A percentile compares a stretch with the other conserved stretches of the same genome.
Conservation (phyloP, 2,113 vertebrate species). For the Pachycephala philippinensis region DNA sequence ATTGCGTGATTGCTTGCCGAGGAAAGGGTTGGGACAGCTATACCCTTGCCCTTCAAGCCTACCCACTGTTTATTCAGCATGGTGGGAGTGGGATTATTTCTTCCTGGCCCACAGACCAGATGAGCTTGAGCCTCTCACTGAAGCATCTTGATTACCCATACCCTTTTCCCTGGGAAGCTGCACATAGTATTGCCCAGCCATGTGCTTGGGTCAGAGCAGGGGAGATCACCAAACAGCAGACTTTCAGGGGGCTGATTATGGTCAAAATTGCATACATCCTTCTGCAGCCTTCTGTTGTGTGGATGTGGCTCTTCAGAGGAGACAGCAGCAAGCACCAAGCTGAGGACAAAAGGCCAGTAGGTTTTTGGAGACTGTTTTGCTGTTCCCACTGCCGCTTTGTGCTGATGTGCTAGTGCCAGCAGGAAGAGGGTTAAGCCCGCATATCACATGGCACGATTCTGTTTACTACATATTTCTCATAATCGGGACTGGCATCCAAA, state of each 20-base stretch:
- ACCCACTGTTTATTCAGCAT: not conserved
- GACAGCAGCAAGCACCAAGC: not conserved
- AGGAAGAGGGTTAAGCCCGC: slow-evolving; percentile 15
- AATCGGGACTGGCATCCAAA: slow-evolving; percentile 19
- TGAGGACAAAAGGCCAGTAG: not conserved
- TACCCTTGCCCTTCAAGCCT: not conserved
- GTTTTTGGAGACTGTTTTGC: not conserved
- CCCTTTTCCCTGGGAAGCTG: not conserved
- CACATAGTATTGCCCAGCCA: not conserved
- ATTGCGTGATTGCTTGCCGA: not conserved
- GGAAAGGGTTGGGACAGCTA: not conserved
- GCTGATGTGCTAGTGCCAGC: not conserved
- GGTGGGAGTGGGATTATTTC: not conserved
- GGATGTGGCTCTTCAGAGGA: not conserved
- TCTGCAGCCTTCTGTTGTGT: not conserved
- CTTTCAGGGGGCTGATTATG: not conserved
- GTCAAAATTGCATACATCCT: not conserved
- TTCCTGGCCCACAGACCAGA: not conserved
- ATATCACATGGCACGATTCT: not conserved
- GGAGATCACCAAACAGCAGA: not conserved
- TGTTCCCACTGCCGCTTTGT: not conserved
- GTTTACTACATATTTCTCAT: slow-evolving; percentile 24
- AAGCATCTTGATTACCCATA: not conserved
- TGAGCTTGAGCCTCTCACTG: not conserved
- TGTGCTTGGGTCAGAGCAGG: not conserved